Conservation (phyloP, 2,888 invertebrate species). For the Melinaea marsaeus region DNA sequence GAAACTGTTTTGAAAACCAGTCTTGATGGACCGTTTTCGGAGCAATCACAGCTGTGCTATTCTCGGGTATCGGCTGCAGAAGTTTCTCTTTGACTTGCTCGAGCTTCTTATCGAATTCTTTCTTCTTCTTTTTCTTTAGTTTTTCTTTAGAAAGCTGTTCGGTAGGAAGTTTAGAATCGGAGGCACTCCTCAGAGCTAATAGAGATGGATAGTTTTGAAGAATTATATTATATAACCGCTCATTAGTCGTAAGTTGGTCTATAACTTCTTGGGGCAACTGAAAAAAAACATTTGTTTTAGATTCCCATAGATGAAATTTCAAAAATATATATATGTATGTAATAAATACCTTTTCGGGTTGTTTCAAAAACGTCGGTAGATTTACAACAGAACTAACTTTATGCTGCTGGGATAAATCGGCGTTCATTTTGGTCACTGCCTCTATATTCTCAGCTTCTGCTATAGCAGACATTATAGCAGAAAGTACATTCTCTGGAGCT, state of each 20-base stretch:
- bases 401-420: conserved; percentile 59
- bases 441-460: conserved; percentile 71
- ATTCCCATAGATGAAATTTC: neutral
- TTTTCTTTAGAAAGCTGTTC: conserved; percentile 47
- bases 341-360: conserved; percentile 81
- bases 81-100: conserved; percentile 62
- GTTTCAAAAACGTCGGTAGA: conserved; percentile 86
- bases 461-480: conserved; percentile 79
- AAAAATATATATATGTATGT: conserved; percentile 7
- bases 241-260: conserved; percentile 80
- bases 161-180: conserved; percentile 78
- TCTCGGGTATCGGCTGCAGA: conserved; percentile 67
- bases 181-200: conserved; percentile 79
- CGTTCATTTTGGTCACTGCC: conserved; percentile 67
- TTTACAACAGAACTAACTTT: conserved; percentile 84
- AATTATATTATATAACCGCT: conserved; percentile 82
- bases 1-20: conserved; percentile 74
- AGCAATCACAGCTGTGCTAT: conserved; percentile 54
- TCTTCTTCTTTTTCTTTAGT: conserved; percentile 42
- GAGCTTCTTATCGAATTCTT: conserved; percentile 65
- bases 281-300: conserved; percentile 21
- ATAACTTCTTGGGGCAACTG: conserved; percentile 85
- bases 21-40: conserved; percentile 54
- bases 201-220: conserved; percentile 85
- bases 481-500: conserved; percentile 81